Base-by-base conservation (phyloP, 2,113 vertebrate genomes). In the Dasyurus viverrinus region DNA sequence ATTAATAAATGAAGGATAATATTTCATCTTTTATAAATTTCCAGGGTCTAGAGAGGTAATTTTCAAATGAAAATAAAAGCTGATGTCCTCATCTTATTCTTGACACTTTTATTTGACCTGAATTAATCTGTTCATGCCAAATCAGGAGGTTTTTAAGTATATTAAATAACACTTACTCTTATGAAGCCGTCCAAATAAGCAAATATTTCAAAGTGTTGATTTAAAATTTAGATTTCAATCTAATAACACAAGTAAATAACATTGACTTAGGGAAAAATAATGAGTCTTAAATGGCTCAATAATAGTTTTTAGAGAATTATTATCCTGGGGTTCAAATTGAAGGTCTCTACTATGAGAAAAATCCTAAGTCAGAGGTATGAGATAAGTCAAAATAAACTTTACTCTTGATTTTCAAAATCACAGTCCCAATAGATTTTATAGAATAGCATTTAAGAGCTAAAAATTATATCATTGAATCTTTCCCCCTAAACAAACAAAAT, bases 1-100 rank as follows among this genome's bases (percentile, higher is more conserved):
- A 94, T 95, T 76, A 94, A 36, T 46, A 76, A 91, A 54, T 53
- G 42, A 93, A 95, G 19, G 92, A n/a, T 92, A 91, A 92, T 68
- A 93, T 92, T 76, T 54, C 89, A 92, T 30, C n/a, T 60, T 5
- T 10, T 68, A 91, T 93, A 97, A 97, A 94, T 95, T 92, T 84
- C 53, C 52, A 7, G 89, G 42, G 25, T 91, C 54, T 93, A 42
- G 0, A 57, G 47, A 94, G 52, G 46, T 52, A 47, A 50, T 48
- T 94, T 96, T 95, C 91, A 96, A 54, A 93, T 46, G 42, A 55
- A 89, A 93, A 95, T 11, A n/a, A 53, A 19, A 68, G 89, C 55
- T 60, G 93, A 95, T 60, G 54, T 89, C n/a, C 53, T 46, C 10
- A n/a, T 50, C 12, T 60, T 94, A 30, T 84, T 26, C 27, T 47